Conservation (phyloP, 2,888 invertebrate species). For the Platycheirus albimanus region DNA sequence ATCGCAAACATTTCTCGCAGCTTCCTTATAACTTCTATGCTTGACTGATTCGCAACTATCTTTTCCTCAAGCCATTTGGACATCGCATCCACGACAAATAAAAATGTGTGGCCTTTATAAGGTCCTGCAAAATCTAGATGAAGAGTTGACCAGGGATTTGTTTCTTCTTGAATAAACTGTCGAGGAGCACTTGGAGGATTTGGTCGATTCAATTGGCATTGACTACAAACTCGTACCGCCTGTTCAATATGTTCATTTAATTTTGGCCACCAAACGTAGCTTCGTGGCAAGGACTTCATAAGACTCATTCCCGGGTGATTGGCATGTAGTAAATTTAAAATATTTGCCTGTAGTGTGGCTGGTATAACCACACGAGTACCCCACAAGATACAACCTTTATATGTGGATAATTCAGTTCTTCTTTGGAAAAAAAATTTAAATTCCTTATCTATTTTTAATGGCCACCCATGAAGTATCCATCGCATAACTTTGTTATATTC, state of each 20-base stretch:
- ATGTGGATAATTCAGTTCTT: constrained; percentile 18
- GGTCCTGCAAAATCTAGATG: constrained; percentile 8
- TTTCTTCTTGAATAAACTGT: not conserved
- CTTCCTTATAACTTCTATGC: not conserved
- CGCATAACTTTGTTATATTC: not conserved
- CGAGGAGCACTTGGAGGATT: not conserved
- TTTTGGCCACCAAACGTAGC: constrained; percentile 6
- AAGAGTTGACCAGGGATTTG: constrained; percentile 4
- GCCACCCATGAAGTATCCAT: not conserved
- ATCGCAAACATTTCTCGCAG: not conserved
- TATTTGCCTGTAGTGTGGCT: not conserved
- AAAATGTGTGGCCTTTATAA: not conserved
- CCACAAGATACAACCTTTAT: constrained; percentile 10
- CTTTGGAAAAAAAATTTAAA: not conserved
- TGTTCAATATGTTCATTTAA: not conserved
- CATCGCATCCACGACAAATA: constrained; percentile 7
- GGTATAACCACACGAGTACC: not conserved
- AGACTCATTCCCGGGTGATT: constrained; percentile 13
- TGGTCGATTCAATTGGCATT: not conserved
- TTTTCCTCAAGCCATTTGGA: constrained; percentile 8
- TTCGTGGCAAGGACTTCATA: constrained; percentile 1
- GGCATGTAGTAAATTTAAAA: constrained; percentile 11
- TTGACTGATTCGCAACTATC: not conserved
- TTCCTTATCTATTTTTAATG: not conserved
- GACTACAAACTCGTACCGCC: not conserved